phyloP scores from a whole-genome alignment of 1,140 invertebrate genomes.

The Orchestia grillus region DNA sequence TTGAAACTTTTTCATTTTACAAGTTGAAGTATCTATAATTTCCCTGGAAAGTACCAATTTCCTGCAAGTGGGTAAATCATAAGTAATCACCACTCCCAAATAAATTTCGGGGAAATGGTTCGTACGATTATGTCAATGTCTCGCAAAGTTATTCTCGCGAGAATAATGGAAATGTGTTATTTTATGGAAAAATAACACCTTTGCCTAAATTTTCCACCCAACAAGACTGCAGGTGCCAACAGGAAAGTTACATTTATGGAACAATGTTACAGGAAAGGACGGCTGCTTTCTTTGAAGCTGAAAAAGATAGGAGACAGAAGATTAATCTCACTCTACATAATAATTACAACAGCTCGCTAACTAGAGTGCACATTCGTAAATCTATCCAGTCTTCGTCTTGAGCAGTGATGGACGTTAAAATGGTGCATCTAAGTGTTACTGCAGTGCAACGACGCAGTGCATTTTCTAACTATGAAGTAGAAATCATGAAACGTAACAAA shows the following conservation, averaged over 20 bases:
- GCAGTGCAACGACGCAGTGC: background rate
- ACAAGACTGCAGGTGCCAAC: background rate
- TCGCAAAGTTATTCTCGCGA: background rate
- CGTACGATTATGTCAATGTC: too few relatives aligned
- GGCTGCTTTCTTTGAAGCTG: background rate
- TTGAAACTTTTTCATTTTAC: too few relatives aligned
- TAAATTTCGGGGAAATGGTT: too few relatives aligned
- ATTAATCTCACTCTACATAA: background rate
- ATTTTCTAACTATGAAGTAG: background rate
- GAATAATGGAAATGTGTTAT: background rate
- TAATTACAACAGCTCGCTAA: background rate
- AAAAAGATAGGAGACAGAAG: background rate
- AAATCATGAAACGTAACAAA: background rate
- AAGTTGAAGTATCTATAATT: too few relatives aligned
- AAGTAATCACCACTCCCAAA: too few relatives aligned
- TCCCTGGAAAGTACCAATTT: too few relatives aligned
- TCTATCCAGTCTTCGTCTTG: background rate
- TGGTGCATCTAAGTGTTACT: background rate
- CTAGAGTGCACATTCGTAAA: background rate
- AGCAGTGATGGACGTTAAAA: background rate
- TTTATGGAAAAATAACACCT: background rate
- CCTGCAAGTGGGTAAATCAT: too few relatives aligned
- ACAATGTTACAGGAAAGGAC: background rate
- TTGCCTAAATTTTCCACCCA: background rate
- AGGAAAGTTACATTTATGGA: background rate